Evolutionary conservation across 2,888 invertebrate genomes (phyloP), one percentile per base, ranked within the genome.

Genomic region (Lacanobia oleracea): DNA sequence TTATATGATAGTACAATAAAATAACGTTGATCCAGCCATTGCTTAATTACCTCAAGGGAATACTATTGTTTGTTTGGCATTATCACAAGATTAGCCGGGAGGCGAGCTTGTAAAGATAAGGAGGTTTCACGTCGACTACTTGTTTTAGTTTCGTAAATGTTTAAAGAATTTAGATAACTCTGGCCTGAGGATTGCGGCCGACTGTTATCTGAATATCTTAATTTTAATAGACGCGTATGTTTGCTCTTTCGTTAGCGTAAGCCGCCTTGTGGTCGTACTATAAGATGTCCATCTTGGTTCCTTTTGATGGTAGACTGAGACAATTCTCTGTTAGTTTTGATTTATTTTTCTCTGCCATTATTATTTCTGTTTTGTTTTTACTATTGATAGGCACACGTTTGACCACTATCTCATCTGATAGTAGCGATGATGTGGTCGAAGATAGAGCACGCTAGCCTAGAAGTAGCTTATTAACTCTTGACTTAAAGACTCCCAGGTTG

Each of bases 61-160:
- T 88, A 87, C 83, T 79, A 83, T 85, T 88, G 90, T 90, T 90
- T 89, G 88, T 83, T 70, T 72, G 83, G 86, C 87, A 89, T 88
- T 88, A 89, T 89, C 89, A 86, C 62, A 66, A 83, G 87, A 91
- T 92, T 91, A 92, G 89, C 90, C 87, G 77, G 79, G 81, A 82
- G 75, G 87, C 86, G 84, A 86, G 85, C 80, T 88, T 87, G 89
- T 91, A 90, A 91, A 92, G 92, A 92, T 92, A 85, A 84, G 57
- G 62, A 50, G 40, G 62, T 82, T 82, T 71, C 78, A 76, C 79
- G 77, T 77, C 77, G 85, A 84, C 90, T 88, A 87, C 88, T 85
- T 81, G 88, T 87, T 88, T 90, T 90, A 85, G 83, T 89, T 88
- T 87, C 89, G 88, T 90, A 90, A 91, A 90, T 91, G 90, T 91